Percentiles rank a stretch among this genome's conserved stretches.
Conservation (phyloP, 2,888 invertebrate genomes). For the Microctonus brassicae region DNA sequence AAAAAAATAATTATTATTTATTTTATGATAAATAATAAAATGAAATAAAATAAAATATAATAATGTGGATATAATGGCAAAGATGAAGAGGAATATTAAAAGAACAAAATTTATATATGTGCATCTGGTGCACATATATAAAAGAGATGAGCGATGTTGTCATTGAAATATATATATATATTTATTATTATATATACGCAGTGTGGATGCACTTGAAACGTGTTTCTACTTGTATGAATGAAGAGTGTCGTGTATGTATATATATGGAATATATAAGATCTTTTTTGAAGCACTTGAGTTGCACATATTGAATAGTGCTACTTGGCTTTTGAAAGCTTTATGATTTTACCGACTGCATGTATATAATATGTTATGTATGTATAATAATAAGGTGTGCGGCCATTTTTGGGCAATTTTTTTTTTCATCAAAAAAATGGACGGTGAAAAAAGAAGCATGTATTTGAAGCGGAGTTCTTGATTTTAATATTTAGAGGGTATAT, state of each 20-base stretch:
- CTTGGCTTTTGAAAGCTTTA: slow-evolving; percentile 45
- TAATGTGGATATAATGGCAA: too few relatives aligned
- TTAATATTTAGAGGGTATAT: too few relatives aligned
- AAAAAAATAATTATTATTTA: not conserved
- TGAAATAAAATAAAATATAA: not conserved
- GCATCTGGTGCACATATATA: slow-evolving; percentile 7
- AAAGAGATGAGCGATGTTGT: slow-evolving; percentile 12
- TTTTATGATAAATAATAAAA: not conserved
- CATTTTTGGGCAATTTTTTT: too few relatives aligned
- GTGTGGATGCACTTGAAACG: slow-evolving; percentile 23
- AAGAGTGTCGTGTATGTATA: not conserved
- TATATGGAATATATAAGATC: not conserved
- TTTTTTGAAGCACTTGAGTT: slow-evolving; percentile 24
- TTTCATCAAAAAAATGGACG: too few relatives aligned
- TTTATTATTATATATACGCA: too few relatives aligned
- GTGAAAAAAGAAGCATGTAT: too few relatives aligned
- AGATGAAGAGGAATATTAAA: not conserved
- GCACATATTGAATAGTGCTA: slow-evolving; percentile 7
- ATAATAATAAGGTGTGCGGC: too few relatives aligned
- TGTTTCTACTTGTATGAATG: not conserved
- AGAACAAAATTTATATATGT: not conserved
- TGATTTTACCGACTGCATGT: slow-evolving; percentile 43
- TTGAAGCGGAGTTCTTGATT: too few relatives aligned
- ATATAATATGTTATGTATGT: slow-evolving; percentile 4
- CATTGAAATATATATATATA: not conserved